Conservation (phyloP, 2,113 vertebrate species). For the Calyptommatus sinebrachiatus region DNA sequence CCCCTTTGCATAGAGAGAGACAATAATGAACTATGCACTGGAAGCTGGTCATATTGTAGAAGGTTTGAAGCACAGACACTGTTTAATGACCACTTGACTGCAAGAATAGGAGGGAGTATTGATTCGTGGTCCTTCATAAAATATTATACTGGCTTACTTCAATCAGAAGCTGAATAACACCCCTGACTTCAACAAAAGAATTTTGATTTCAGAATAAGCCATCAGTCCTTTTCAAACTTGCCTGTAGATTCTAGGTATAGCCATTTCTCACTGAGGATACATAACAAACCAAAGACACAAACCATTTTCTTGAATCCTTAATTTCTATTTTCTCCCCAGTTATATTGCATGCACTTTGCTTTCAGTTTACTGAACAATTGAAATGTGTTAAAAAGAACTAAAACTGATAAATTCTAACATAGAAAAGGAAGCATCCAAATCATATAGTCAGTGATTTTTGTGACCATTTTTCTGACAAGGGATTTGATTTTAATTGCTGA, state of each 20-base stretch:
- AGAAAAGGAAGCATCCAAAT: not conserved
- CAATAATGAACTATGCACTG: not conserved
- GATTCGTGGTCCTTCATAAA: not conserved
- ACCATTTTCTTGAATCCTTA: not conserved
- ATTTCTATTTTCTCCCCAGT: not conserved
- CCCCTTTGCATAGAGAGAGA: not conserved
- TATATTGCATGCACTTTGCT: not conserved
- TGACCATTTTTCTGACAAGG: too few relatives aligned
- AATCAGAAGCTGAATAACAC: not conserved
- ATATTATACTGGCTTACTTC: not conserved
- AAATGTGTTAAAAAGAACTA: not conserved
- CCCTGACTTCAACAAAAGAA: fast-evolving
- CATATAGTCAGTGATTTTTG: too few relatives aligned
- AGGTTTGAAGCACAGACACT: not conserved
- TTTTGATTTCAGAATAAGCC: slow-evolving; percentile 6
- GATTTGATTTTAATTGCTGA: too few relatives aligned
- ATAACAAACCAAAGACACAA: not conserved
- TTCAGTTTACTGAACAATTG: not conserved
- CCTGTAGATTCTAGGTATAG: not conserved
- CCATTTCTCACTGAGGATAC: not conserved
- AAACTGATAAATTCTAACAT: not conserved
- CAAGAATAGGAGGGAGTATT: not conserved
- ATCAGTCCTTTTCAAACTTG: not conserved
- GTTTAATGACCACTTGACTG: not conserved
- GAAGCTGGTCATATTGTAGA: not conserved